A percentile compares a stretch with the other conserved stretches of the same genome.
Conservation (phyloP, 1,140 invertebrate genomes). For the Mamestra configurata region DNA sequence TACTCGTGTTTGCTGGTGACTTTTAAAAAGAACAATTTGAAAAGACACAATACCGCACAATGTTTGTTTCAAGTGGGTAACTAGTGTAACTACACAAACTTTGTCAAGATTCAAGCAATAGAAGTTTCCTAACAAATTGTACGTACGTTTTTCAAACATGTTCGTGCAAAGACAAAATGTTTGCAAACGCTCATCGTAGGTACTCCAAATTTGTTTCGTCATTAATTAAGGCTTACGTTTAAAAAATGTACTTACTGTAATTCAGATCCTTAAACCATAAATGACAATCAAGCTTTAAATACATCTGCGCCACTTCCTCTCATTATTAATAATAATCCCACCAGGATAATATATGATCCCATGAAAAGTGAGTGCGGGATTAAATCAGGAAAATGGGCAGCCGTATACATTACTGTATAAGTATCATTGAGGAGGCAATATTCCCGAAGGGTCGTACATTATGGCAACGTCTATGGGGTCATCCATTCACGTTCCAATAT, state of each 20-base stretch:
- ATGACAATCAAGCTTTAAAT: background rate
- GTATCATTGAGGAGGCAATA: conserved; percentile 8
- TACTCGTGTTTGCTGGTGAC: background rate
- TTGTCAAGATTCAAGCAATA: background rate
- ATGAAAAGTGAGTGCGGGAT: background rate
- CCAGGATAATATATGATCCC: background rate
- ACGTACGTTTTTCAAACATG: background rate
- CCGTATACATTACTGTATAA: background rate
- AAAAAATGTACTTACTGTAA: background rate
- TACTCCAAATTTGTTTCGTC: conserved; percentile 23
- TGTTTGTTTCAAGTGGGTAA: background rate
- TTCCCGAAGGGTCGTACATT: background rate
- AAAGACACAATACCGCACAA: background rate
- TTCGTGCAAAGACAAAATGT: background rate
- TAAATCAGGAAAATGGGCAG: conserved; percentile 10
- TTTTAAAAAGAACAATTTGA: background rate
- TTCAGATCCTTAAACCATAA: background rate
- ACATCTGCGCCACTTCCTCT: background rate
- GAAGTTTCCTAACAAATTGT: conserved; percentile 11
- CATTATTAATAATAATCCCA: background rate
- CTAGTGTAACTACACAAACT: background rate
- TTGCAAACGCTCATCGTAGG: background rate
- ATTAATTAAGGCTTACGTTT: background rate
- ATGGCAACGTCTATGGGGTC: background rate
- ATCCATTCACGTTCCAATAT: background rate